These are phyloP conservation scores for Loxodonta africana DNA, from an alignment of 2,113 vertebrate species.

Conservation along the genomic window DNA sequence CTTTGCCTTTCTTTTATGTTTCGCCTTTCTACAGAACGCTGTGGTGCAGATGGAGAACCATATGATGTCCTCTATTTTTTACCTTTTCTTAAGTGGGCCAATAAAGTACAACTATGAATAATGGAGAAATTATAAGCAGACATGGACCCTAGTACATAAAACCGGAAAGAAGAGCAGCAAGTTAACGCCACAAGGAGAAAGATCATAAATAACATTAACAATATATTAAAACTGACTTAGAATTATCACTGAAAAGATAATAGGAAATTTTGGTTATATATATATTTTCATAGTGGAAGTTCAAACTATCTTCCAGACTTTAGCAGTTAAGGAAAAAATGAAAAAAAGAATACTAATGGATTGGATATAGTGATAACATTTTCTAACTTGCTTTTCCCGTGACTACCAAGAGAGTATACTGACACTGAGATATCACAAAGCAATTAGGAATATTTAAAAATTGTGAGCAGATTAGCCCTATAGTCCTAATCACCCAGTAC, in stretches of 20 bases:
- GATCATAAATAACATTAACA: not conserved
- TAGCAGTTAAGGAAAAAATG: not conserved
- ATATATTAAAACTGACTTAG: not conserved
- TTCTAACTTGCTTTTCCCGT: not conserved
- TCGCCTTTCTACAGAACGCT: not conserved
- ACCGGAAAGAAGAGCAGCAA: not conserved
- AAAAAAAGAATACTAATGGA: not conserved
- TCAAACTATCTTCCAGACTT: not conserved
- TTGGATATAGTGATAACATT: not conserved
- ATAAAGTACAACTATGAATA: not conserved
- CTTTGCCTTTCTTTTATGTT: not conserved
- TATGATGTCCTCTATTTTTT: not conserved
- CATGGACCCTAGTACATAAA: not conserved
- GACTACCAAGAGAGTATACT: not conserved
- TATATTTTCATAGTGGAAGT: not conserved
- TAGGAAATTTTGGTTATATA: not conserved
- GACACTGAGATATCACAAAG: not conserved
- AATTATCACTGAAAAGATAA: not conserved
- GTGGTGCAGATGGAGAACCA: not conserved
- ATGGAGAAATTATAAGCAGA: not conserved
- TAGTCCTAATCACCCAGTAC: not conserved
- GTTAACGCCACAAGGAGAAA: not conserved
- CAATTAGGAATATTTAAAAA: constrained; percentile 32
- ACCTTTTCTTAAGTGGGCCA: not conserved
- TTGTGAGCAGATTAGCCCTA: not conserved